Conservation (phyloP, 2,797 vertebrate species). For the Knipowitschia caucasica region DNA sequence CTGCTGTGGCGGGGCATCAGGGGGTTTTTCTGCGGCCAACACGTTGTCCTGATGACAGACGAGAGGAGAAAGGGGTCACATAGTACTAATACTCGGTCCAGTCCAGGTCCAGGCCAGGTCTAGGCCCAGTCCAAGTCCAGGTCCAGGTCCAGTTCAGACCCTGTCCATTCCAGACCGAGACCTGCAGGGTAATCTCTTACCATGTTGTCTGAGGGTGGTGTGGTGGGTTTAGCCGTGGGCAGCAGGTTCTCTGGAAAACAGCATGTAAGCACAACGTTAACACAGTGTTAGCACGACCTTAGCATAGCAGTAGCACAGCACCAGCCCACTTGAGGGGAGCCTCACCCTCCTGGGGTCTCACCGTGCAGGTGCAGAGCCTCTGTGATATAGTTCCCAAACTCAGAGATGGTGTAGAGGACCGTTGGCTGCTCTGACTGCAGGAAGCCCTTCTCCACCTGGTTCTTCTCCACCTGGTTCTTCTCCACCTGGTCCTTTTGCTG, state of each 20-base stretch:
- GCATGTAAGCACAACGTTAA: not conserved
- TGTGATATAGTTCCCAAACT: constrained; percentile 87
- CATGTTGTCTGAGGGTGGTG: constrained; percentile 60
- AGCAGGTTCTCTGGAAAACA: constrained; percentile 57
- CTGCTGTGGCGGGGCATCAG: too few species aligned
- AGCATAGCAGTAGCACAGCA: too few species aligned
- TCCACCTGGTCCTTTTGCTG: constrained; percentile 90
- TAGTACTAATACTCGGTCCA: too few species aligned
- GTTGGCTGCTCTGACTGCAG: constrained; percentile 84
- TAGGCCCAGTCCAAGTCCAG: too few species aligned
- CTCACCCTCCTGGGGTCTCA: too few species aligned
- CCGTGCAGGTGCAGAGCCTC: constrained; percentile 85
- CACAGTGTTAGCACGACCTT: too few species aligned
- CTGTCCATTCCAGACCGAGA: too few species aligned
- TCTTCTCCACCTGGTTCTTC: constrained; percentile 88
- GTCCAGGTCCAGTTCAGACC: too few species aligned
- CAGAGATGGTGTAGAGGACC: constrained; percentile 85
- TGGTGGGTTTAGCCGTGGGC: constrained; percentile 54
- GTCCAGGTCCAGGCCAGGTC: too few species aligned
- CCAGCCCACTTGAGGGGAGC: too few species aligned
- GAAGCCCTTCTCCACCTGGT: constrained; percentile 64
- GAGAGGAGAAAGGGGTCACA: too few species aligned
- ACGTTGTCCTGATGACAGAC: constrained; percentile 78
- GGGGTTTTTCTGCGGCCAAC: constrained; percentile 84
- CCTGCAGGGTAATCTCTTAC: constrained; percentile 68